A percentile compares a stretch with the other conserved stretches of the same genome.
Conservation (phyloP, 2,797 vertebrate genomes). For the Chiroxiphia lanceolata region DNA sequence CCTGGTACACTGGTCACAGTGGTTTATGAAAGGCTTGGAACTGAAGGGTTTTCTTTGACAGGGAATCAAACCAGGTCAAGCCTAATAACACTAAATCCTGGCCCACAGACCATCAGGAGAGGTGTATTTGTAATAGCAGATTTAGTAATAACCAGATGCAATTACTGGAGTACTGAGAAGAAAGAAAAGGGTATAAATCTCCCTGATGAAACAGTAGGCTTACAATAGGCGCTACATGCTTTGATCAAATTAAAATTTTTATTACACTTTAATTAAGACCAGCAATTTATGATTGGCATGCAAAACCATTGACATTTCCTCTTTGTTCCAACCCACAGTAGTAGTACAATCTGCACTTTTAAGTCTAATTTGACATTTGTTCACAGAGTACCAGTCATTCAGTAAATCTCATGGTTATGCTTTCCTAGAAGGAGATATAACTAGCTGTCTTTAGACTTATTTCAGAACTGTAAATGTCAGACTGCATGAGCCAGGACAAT, state of each 20-base stretch:
- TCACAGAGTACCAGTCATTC: not conserved
- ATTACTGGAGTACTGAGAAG: not conserved
- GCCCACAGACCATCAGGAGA: not conserved
- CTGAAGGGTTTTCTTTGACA: not conserved
- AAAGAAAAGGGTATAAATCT: conserved; percentile 16
- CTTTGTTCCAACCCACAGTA: not conserved
- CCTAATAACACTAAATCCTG: not conserved
- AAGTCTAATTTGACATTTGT: not conserved
- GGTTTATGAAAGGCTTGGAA: not conserved
- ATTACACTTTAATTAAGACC: conserved; percentile 31
- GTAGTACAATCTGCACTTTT: not conserved
- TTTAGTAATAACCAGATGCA: conserved; percentile 7
- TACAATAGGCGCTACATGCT: not conserved
- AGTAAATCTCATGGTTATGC: not conserved
- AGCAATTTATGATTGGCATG: not conserved
- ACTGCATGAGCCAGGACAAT: not conserved
- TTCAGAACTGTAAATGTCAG: conserved; percentile 9
- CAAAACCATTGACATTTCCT: not conserved
- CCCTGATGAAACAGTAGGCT: not conserved
- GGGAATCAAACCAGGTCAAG: not conserved
- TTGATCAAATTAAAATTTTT: conserved; percentile 46
- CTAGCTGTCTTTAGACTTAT: not conserved
- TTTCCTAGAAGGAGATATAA: conserved; percentile 31
- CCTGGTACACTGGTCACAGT: not conserved
- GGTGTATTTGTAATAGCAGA: not conserved